A percentile compares a stretch with the other conserved stretches of the same genome.
Evolutionary conservation across 2,888 invertebrate genomes (phyloP).

Genomic region (Dryococelus australis): DNA sequence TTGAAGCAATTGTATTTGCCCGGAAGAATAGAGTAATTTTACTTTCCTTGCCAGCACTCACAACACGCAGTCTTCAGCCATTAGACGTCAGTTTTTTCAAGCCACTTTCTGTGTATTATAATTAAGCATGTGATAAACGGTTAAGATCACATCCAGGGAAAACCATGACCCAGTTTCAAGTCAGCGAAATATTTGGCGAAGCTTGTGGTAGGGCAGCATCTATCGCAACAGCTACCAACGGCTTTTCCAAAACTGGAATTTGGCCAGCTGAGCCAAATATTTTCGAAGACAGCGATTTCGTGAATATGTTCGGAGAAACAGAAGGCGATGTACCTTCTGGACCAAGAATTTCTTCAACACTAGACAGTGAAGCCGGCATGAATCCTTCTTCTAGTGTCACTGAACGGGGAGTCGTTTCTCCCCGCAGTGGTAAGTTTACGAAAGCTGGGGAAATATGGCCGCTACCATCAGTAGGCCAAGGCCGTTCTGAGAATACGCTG

Average conservation of each 20-base stretch:
- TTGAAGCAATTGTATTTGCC: neutral
- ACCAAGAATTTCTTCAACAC: too few relatives aligned
- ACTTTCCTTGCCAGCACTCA: neutral
- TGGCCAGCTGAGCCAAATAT: neutral
- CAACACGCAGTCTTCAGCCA: neutral
- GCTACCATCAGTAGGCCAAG: too few relatives aligned
- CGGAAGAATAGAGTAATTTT: neutral
- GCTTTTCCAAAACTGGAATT: constrained; percentile 1
- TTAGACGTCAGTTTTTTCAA: neutral
- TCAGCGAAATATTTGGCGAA: too few relatives aligned
- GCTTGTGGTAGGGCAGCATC: neutral
- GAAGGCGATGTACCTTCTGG: neutral
- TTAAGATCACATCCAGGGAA: neutral
- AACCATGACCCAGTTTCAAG: neutral
- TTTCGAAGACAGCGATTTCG: neutral
- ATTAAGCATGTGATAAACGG: neutral
- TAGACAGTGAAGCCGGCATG: neutral
- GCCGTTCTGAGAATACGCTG: too few relatives aligned
- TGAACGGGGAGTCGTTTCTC: neutral
- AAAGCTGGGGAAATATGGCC: too few relatives aligned
- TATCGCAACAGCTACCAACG: neutral
- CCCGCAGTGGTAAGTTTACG: too few relatives aligned
- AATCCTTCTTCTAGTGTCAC: neutral
- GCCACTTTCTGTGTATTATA: too few relatives aligned
- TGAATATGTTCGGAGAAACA: neutral